Evolutionary conservation across 1,140 invertebrate genomes (phyloP).

Genomic region (Lepidotrigona ventralis): DNA sequence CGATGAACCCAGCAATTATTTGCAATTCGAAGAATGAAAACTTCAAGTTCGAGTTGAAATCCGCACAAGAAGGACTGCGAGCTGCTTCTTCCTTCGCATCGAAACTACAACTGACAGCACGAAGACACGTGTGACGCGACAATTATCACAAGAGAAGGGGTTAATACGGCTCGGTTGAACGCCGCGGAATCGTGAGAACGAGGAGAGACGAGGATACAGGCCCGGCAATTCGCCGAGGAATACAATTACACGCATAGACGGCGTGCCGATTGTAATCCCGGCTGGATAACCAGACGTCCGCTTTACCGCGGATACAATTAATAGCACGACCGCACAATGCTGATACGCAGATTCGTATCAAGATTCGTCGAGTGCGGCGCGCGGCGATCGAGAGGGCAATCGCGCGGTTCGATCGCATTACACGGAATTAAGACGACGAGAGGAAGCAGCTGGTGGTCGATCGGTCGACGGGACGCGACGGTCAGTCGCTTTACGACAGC

Average conservation of each 20-base stretch:
- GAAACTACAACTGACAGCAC: too few species aligned
- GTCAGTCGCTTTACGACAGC: conserved; percentile 21
- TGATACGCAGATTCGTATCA: neutral
- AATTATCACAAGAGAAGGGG: too few species aligned
- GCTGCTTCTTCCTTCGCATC: too few species aligned
- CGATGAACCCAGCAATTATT: too few species aligned
- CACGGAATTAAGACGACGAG: conserved; percentile 36
- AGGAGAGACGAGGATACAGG: neutral
- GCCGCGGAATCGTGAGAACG: neutral
- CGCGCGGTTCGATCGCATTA: conserved; percentile 35
- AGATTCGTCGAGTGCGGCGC: neutral
- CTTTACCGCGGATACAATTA: conserved; percentile 1
- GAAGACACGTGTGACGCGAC: too few species aligned
- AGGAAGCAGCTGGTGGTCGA: neutral
- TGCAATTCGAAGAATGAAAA: too few species aligned
- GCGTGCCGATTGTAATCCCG: neutral
- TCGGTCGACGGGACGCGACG: neutral
- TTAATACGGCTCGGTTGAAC: too few species aligned
- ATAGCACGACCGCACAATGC: neutral
- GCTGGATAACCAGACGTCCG: neutral
- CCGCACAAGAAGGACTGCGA: too few species aligned
- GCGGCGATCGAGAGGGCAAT: neutral
- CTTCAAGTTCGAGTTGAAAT: neutral
- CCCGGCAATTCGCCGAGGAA: neutral
- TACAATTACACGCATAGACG: conserved; percentile 4